phyloP scores from a whole-genome alignment of 2,888 invertebrate species.

The Parnassius orleans region DNA sequence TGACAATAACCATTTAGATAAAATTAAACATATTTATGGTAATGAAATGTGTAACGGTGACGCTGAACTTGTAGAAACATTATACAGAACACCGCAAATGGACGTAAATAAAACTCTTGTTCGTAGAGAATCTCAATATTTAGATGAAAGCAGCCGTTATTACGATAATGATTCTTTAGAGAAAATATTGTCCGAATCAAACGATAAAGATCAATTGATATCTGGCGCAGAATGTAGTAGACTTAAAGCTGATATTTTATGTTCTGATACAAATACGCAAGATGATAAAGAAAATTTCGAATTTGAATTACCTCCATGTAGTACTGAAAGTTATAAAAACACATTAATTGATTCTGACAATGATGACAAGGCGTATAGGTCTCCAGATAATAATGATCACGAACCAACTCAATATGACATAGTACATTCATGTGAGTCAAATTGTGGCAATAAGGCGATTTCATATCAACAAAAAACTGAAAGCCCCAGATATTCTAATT shows the following conservation, averaged over 20 bases:
- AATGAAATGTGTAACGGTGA: slow-evolving; percentile 56
- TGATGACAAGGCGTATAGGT: slow-evolving; percentile 29
- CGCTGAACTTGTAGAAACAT: slow-evolving; percentile 57
- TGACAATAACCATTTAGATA: slow-evolving; percentile 49
- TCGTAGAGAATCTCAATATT: slow-evolving; percentile 38
- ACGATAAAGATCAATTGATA: slow-evolving; percentile 23
- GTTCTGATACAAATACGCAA: slow-evolving; percentile 29
- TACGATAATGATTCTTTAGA: slow-evolving; percentile 50
- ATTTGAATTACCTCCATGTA: slow-evolving; percentile 30
- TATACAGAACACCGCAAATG: slow-evolving; percentile 65
- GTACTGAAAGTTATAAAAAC: slow-evolving; percentile 23
- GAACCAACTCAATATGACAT: slow-evolving; percentile 37
- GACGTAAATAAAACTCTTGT: slow-evolving; percentile 59
- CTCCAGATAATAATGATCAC: slow-evolving; percentile 2
- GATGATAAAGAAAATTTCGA: slow-evolving; percentile 45
- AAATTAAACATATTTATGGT: slow-evolving; percentile 57
- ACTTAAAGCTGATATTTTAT: slow-evolving; percentile 5
- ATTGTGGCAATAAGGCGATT: slow-evolving; percentile 45
- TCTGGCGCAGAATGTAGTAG: slow-evolving; percentile 31
- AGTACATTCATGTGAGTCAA: slow-evolving; percentile 54
- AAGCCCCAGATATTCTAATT: slow-evolving; percentile 39
- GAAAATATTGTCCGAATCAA: slow-evolving; percentile 49
- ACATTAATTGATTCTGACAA: slow-evolving; percentile 34
- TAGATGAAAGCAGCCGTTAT: slow-evolving; percentile 30
- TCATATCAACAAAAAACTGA: slow-evolving; percentile 43